Conservation (phyloP, 2,888 invertebrate species). For the Hypsopygia costalis region DNA sequence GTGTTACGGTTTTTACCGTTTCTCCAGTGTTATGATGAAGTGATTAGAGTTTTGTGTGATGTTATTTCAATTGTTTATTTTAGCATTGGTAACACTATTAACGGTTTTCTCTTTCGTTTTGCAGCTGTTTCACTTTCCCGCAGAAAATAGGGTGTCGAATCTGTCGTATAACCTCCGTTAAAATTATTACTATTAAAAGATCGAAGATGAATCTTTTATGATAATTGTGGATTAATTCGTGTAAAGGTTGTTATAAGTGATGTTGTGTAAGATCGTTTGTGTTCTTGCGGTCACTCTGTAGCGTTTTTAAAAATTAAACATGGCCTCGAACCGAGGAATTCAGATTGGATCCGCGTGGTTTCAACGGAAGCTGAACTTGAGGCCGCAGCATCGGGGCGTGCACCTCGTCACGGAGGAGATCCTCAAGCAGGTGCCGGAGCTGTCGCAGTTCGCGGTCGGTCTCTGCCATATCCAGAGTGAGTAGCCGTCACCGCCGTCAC, state of each 20-base stretch:
- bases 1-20: too few relatives aligned
- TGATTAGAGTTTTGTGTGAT: too few relatives aligned
- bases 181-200: constrained; percentile 77
- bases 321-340: constrained; percentile 95
- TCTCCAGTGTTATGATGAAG: too few relatives aligned
- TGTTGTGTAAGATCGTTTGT: constrained; percentile 78
- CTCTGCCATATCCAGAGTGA: constrained; percentile 98
- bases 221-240: constrained; percentile 84
- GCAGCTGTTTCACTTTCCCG: constrained; percentile 77
- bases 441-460: constrained; percentile 96
- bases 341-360: constrained; percentile 99
- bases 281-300: constrained; percentile 76
- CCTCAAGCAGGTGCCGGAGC: constrained; percentile 95
- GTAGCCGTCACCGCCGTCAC: constrained; percentile 63
- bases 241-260: constrained; percentile 78
- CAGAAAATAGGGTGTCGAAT: constrained; percentile 82
- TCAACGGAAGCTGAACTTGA: constrained; percentile 97
- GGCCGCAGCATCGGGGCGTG: constrained; percentile 97
- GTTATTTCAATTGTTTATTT: constrained; percentile 26
- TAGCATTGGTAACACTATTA: constrained; percentile 57
- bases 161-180: constrained; percentile 78
- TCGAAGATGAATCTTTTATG: constrained; percentile 84
- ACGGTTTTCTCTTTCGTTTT: constrained; percentile 72
- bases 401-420: constrained; percentile 99
- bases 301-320: constrained; percentile 82